Evolutionary conservation across 35 echinoderm and acorn worm genomes (phyloP).

Genomic region (Strongylocentrotus purpuratus): DNA sequence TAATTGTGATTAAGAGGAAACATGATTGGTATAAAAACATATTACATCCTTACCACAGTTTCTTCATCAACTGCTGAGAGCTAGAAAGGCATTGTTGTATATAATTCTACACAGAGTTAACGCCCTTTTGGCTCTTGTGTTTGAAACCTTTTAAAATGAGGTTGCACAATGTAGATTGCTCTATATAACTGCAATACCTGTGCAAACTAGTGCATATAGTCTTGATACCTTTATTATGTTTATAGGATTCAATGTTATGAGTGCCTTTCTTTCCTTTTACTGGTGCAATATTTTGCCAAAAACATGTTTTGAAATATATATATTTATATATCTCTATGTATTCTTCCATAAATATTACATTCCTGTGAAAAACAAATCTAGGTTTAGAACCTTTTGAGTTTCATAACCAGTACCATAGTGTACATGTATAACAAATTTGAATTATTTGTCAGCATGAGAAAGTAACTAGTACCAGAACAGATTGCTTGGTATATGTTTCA

Average conservation of each 20-base stretch:
- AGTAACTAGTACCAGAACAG: no score
- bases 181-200: neutral
- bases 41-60: neutral
- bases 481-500: no score
- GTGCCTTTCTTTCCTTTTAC: slow-evolving; percentile 34
- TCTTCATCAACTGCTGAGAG: neutral
- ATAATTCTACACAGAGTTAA: neutral
- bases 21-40: neutral
- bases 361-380: neutral
- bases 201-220: neutral
- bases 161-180: neutral
- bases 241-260: neutral
- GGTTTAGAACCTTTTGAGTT: neutral
- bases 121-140: neutral
- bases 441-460: no score
- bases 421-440: neutral
- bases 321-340: neutral
- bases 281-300: slow-evolving; percentile 39
- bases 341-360: slow-evolving; percentile 28
- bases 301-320: slow-evolving; percentile 14
- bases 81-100: neutral
- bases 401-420: neutral
- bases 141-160: neutral
- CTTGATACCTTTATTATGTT: neutral
- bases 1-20: neutral